phyloP scores from a whole-genome alignment of 2,888 invertebrate species.

The Hirtodrosophila trivittata region DNA sequence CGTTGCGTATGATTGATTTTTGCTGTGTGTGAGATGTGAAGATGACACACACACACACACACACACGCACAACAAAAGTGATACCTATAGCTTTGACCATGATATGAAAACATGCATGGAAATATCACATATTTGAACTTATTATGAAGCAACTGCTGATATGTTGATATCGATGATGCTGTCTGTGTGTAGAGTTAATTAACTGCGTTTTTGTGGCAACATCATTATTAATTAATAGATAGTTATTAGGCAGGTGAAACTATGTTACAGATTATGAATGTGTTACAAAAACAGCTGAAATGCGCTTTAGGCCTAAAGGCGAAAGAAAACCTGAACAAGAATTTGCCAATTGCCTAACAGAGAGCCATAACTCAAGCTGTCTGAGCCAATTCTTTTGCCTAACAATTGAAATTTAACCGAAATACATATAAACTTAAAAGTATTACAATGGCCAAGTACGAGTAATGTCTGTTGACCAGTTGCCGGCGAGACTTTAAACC shows the following conservation, averaged over 20 bases:
- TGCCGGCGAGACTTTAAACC: conserved; percentile 20
- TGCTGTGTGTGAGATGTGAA: conserved; percentile 32
- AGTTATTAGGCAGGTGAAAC: no score
- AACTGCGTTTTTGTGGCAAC: neutral
- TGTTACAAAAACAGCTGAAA: no score
- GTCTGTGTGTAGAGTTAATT: no score
- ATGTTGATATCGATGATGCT: conserved; percentile 18
- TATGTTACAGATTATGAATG: no score
- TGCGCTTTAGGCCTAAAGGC: no score
- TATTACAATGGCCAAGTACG: conserved; percentile 35
- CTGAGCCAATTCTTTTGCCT: conserved; percentile 1
- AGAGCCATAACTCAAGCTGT: conserved; percentile 5
- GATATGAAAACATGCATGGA: conserved; percentile 30
- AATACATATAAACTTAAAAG: conserved; percentile 36
- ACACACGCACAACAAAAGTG: conserved; percentile 10
- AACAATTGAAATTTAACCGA: conserved; percentile 26
- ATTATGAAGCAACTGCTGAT: conserved; percentile 35
- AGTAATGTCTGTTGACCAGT: conserved; percentile 3
- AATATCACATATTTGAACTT: conserved; percentile 22
- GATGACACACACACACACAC: conserved; percentile 27
- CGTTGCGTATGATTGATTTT: conserved; percentile 77
- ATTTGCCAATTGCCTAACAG: neutral
- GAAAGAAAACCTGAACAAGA: no score
- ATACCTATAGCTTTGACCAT: conserved; percentile 36
- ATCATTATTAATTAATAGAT: neutral